These are phyloP conservation scores for Hippotragus niger DNA, from an alignment of 2,113 vertebrate species.

Conservation along the genomic window DNA sequence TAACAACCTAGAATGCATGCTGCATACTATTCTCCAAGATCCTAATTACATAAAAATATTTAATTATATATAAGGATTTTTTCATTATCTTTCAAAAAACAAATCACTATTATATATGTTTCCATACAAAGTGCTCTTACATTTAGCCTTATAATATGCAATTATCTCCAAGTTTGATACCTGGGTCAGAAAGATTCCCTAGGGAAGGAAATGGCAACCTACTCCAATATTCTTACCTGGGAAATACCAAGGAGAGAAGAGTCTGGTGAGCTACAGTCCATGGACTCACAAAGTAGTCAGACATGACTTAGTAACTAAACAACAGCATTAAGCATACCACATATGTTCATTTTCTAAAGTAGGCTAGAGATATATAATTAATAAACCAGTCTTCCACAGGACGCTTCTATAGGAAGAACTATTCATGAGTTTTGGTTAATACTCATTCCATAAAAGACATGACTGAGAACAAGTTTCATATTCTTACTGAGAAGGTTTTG, in stretches of 20 bases:
- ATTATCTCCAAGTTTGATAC: not conserved
- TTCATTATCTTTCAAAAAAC: not conserved
- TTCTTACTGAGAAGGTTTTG: not conserved
- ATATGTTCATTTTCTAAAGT: not conserved
- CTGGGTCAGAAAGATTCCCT: not conserved
- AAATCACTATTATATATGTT: not conserved
- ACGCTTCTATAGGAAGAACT: not conserved
- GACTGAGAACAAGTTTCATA: not conserved
- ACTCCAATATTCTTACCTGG: not conserved
- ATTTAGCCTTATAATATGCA: not conserved
- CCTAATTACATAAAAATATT: not conserved
- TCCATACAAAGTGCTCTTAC: not conserved
- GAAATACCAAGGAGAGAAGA: not conserved
- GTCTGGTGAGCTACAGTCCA: not conserved
- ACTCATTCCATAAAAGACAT: not conserved
- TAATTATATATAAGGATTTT: not conserved
- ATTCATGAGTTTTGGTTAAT: not conserved
- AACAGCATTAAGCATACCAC: not conserved
- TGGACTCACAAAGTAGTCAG: not conserved
- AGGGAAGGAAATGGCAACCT: not conserved
- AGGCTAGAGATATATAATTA: not conserved
- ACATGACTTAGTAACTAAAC: not conserved
- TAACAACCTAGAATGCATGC: not conserved
- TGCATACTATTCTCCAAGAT: not conserved
- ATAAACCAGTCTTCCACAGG: not conserved